phyloP scores from a whole-genome alignment of 2,113 vertebrate genomes.

The Sinocyclocheilus rhinocerous region DNA sequence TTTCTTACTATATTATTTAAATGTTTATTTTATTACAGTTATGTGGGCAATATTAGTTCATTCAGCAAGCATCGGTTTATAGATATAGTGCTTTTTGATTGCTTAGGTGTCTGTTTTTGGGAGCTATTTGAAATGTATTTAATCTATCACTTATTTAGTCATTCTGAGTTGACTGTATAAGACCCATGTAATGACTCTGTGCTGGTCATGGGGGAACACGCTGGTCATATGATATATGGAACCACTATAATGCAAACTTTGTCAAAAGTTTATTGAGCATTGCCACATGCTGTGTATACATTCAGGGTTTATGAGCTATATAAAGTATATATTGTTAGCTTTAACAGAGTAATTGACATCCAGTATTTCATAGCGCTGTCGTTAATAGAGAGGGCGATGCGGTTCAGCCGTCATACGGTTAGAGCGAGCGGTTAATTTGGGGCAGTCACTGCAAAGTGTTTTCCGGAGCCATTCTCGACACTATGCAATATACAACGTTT shows the following conservation, averaged over 20 bases:
- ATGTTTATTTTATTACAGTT: slow-evolving; percentile 75
- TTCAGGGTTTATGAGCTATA: slow-evolving; percentile 55
- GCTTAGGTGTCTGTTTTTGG: slow-evolving; percentile 12
- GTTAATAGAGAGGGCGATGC: background rate
- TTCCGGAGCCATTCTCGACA: slow-evolving; percentile 63
- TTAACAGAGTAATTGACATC: slow-evolving; percentile 47
- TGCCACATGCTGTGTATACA: slow-evolving; percentile 58
- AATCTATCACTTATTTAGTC: slow-evolving; percentile 51
- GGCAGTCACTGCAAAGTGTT: slow-evolving; percentile 60
- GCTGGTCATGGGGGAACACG: slow-evolving; percentile 89
- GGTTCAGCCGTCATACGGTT: slow-evolving; percentile 6
- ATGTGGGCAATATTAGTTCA: slow-evolving; percentile 67
- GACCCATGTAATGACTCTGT: slow-evolving; percentile 88
- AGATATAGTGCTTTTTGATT: slow-evolving; percentile 62
- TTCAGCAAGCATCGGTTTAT: slow-evolving; percentile 65
- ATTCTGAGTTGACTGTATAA: slow-evolving; percentile 61
- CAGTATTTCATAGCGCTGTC: slow-evolving; percentile 50
- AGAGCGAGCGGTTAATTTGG: slow-evolving; percentile 48
- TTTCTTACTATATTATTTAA: slow-evolving; percentile 86
- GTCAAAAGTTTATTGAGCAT: slow-evolving; percentile 47
- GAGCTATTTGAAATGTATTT: slow-evolving; percentile 8
- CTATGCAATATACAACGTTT: slow-evolving; percentile 66
- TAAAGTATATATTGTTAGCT: slow-evolving; percentile 49
- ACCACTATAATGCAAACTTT: slow-evolving; percentile 64
- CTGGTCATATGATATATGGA: slow-evolving; percentile 75